A percentile compares a stretch with the other conserved stretches of the same genome.
Evolutionary conservation across 2,797 vertebrate species (phyloP).

Genomic region (Falco novaeseelandiae): DNA sequence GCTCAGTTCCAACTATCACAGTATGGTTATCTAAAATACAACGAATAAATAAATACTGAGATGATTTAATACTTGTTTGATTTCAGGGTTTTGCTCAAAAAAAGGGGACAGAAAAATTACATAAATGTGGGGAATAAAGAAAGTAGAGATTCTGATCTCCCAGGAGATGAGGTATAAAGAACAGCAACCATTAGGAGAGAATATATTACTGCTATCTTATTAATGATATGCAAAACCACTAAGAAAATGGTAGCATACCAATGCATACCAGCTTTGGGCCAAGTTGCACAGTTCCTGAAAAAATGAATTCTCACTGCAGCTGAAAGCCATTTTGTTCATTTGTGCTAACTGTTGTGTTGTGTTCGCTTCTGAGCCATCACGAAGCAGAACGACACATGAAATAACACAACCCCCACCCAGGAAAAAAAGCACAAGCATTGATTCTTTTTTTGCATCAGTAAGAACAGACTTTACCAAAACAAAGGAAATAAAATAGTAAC

Average conservation of each 20-base stretch:
- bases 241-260: neutral
- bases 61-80: neutral
- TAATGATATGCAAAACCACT: neutral
- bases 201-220: neutral
- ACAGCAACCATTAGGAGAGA: neutral
- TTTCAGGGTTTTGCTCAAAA: neutral
- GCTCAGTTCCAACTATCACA: neutral
- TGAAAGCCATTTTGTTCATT: neutral
- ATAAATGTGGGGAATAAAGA: neutral
- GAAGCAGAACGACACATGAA: neutral
- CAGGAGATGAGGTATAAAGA: neutral
- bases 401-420: neutral
- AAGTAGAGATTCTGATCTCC: neutral
- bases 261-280: neutral
- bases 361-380: neutral
- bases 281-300: neutral
- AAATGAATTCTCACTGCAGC: neutral
- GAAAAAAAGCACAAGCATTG: neutral
- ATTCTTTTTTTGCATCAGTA: neutral
- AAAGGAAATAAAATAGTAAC: neutral
- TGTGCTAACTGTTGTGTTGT: neutral
- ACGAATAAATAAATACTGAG: neutral
- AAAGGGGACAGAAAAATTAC: neutral
- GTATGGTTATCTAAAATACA: neutral
- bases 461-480: neutral